phyloP scores from a whole-genome alignment of 1,140 invertebrate genomes.

The Amyelois transitella region DNA sequence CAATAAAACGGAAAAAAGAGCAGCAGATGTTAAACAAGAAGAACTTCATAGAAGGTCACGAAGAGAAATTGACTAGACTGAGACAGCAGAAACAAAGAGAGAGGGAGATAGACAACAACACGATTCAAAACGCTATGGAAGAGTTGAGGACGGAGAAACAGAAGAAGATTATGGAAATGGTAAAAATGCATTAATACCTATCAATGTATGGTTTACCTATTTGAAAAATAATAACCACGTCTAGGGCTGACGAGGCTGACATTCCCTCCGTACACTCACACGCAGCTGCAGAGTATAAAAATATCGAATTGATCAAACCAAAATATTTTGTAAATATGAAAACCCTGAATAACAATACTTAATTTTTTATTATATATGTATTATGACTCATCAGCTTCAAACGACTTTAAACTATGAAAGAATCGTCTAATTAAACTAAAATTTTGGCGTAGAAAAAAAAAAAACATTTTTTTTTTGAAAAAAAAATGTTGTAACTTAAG shows the following conservation, averaged over 20 bases:
- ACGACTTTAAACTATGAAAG: too few relatives aligned
- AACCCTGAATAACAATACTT: too few relatives aligned
- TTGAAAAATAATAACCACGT: too few relatives aligned
- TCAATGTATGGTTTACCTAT: too few relatives aligned
- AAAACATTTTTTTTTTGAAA: too few relatives aligned
- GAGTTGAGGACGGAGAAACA: constrained; percentile 34
- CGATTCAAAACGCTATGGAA: constrained; percentile 37
- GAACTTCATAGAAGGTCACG: constrained; percentile 48
- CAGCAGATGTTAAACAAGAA: constrained; percentile 42
- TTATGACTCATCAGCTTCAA: too few relatives aligned
- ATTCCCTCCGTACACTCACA: constrained; percentile 95
- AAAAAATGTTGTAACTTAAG: too few relatives aligned
- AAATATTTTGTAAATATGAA: too few relatives aligned
- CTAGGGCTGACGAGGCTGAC: constrained; percentile 91
- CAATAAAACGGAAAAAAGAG: constrained; percentile 50
- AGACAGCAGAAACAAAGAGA: constrained; percentile 34
- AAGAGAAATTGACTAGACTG: constrained; percentile 34
- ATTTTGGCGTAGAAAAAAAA: too few relatives aligned
- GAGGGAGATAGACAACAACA: constrained; percentile 36
- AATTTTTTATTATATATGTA: too few relatives aligned
- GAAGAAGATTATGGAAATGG: constrained; percentile 34
- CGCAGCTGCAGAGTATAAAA: constrained; percentile 92
- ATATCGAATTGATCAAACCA: too few relatives aligned
- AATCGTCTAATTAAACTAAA: too few relatives aligned
- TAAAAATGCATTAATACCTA: constrained; percentile 11